Conservation (phyloP, 2,113 vertebrate genomes). For the Vidua chalybeata region DNA sequence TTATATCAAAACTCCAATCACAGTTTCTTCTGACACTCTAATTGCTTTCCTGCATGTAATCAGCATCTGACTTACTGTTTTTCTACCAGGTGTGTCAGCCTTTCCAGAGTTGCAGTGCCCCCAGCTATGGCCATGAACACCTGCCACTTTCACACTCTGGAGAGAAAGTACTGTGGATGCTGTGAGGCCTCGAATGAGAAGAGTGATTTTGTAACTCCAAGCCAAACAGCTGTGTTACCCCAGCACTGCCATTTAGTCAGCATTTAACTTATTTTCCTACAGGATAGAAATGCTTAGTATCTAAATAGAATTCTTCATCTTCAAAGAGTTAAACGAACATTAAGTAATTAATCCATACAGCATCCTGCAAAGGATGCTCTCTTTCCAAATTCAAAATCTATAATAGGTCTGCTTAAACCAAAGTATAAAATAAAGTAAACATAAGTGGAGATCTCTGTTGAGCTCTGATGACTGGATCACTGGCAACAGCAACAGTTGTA, state of each 20-base stretch:
- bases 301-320: neutral
- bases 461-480: neutral
- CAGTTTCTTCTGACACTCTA: neutral
- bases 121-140: conserved; percentile 81
- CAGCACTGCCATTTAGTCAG: neutral
- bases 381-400: neutral
- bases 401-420: neutral
- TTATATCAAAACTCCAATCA: neutral
- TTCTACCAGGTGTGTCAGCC: neutral
- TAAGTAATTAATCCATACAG: neutral
- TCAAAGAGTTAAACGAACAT: neutral
- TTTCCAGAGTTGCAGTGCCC: conserved; percentile 69
- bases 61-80: neutral
- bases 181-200: neutral
- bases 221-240: neutral
- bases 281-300: neutral
- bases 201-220: neutral
- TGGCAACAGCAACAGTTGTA: neutral
- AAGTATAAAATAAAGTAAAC: neutral
- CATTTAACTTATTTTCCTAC: neutral
- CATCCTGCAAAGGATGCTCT: neutral
- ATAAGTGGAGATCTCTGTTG: neutral
- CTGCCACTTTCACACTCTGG: conserved; percentile 72
- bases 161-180: conserved; percentile 74
- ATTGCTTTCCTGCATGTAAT: neutral